Evolutionary conservation across 2,113 vertebrate species (phyloP).

Genomic region (Oryzias celebensis): DNA sequence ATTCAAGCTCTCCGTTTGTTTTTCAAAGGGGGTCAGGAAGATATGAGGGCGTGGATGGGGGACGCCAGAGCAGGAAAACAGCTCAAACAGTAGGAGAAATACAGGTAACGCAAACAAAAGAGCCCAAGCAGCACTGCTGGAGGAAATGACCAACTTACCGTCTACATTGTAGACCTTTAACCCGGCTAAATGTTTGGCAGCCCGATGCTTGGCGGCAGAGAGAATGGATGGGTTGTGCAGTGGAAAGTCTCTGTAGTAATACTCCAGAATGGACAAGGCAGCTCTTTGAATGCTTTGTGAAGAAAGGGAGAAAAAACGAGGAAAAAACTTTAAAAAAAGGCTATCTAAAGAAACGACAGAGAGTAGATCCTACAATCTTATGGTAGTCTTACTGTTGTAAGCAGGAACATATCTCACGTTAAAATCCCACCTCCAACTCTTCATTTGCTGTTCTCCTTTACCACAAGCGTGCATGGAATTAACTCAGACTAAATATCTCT

Average conservation of each 20-base stretch:
- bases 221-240: conserved; percentile 89
- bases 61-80: conserved; percentile 8
- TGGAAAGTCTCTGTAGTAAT: conserved; percentile 94
- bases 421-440: no score
- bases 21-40: conserved; percentile 72
- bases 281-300: conserved; percentile 87
- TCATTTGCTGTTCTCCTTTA: no score
- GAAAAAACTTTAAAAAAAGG: neutral
- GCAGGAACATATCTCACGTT: no score
- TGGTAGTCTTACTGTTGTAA: neutral
- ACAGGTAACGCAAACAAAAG: neutral
- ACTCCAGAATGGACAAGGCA: conserved; percentile 90
- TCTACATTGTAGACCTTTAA: conserved; percentile 95
- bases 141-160: conserved; percentile 74
- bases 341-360: neutral
- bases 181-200: conserved; percentile 89
- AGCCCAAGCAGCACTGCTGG: neutral
- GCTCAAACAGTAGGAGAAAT: neutral
- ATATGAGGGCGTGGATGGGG: conserved; percentile 21
- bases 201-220: conserved; percentile 86
- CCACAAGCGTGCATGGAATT: no score
- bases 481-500: no score
- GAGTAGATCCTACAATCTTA: neutral
- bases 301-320: conserved; percentile 13
- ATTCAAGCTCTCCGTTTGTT: conserved; percentile 77